Percentiles rank a stretch among this genome's conserved stretches.
Conservation (phyloP, 92 coral and sea anemone species). For the Porites evermanni region DNA sequence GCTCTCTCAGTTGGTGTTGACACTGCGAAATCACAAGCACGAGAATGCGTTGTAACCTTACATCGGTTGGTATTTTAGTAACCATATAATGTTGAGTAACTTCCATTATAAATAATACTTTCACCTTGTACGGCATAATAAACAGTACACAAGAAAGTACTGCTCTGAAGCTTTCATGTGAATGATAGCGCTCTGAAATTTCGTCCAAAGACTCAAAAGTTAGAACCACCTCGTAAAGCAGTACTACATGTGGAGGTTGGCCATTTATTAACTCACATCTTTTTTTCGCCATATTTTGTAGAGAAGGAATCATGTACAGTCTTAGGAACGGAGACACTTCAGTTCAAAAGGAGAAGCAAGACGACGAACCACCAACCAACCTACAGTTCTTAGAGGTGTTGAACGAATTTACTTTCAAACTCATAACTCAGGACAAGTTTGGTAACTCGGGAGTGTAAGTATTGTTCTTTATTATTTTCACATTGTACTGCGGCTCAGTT, state of each 20-base stretch:
- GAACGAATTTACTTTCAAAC: slow-evolving; percentile 82
- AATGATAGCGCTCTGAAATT: no score
- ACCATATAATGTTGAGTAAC: background rate
- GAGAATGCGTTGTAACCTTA: slow-evolving; percentile 80
- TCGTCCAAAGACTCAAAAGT: no score
- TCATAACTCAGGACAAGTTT: slow-evolving; percentile 88
- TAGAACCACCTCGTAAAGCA: no score
- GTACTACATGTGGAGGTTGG: no score
- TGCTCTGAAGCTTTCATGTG: no score
- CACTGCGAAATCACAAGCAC: slow-evolving; percentile 75
- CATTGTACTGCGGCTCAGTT: no score
- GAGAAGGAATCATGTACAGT: slow-evolving; percentile 87
- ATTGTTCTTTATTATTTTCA: background rate
- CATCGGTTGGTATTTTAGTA: slow-evolving; percentile 79
- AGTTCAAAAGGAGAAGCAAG: slow-evolving; percentile 46
- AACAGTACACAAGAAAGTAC: no score
- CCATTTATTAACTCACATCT: no score
- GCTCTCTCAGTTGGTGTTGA: slow-evolving; percentile 93
- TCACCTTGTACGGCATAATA: no score
- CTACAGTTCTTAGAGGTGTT: slow-evolving; percentile 87
- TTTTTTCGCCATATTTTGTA: background rate
- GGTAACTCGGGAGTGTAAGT: slow-evolving; percentile 94
- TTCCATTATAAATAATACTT: no score
- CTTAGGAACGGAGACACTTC: slow-evolving; percentile 45
- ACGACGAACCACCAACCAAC: slow-evolving; percentile 68